phyloP scores from a whole-genome alignment of 2,797 vertebrate genomes.

The Naso thynnoides region DNA sequence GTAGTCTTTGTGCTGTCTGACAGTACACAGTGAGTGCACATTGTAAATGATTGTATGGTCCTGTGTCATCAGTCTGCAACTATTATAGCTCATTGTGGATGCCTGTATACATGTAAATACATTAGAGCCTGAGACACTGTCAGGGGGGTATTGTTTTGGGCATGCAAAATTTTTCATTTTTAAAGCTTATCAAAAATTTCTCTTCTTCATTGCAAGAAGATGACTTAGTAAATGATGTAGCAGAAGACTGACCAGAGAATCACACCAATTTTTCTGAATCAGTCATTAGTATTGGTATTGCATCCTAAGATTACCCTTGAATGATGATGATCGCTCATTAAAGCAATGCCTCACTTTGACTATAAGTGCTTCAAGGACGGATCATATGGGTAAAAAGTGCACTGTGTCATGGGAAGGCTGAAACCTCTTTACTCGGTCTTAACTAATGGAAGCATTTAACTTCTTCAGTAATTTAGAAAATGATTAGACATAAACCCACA shows the following conservation, averaged over 20 bases:
- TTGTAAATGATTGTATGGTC: no score
- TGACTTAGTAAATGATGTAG: background rate
- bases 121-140: background rate
- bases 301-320: background rate
- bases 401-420: constrained; percentile 1
- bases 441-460: constrained; percentile 34
- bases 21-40: no score
- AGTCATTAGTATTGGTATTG: background rate
- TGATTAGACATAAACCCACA: constrained; percentile 34
- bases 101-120: background rate
- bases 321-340: constrained; percentile 16
- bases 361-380: constrained; percentile 14
- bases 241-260: background rate
- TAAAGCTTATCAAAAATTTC: background rate
- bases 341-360: constrained; percentile 4
- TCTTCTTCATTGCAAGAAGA: background rate
- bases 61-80: background rate
- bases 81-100: background rate
- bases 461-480: constrained; percentile 30
- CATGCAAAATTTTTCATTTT: background rate
- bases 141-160: background rate
- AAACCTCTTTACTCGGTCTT: constrained; percentile 10
- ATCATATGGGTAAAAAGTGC: constrained; percentile 6
- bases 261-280: background rate
- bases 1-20: no score